Conservation (phyloP, 2,797 vertebrate genomes). For the Distichodus sexfasciatus region DNA sequence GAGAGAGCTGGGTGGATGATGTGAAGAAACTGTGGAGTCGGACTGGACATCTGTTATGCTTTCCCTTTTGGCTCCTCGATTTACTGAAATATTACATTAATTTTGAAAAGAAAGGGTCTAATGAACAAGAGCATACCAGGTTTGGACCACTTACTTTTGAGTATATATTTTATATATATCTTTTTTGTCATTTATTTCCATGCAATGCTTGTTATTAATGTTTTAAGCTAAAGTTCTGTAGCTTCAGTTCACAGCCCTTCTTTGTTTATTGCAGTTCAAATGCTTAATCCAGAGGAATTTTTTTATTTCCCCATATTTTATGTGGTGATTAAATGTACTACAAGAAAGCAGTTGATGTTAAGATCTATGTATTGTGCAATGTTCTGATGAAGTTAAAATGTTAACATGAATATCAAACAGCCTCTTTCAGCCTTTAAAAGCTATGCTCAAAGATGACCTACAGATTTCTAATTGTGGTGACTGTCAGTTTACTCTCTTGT, state of each 20-base stretch:
- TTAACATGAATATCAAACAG: background rate
- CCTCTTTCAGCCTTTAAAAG: background rate
- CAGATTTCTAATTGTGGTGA: conserved; percentile 55
- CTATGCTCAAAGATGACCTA: conserved; percentile 57
- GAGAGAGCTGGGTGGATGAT: background rate
- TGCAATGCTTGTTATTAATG: background rate
- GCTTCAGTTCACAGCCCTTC: background rate
- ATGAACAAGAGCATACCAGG: background rate
- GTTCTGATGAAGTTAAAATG: no score
- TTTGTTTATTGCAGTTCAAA: background rate
- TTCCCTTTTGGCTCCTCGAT: background rate
- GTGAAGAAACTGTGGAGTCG: conserved; percentile 4
- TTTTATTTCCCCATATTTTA: background rate
- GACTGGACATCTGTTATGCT: background rate
- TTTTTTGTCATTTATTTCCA: no score
- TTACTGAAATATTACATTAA: no score
- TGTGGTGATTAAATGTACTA: background rate
- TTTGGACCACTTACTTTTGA: background rate
- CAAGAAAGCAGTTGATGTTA: background rate
- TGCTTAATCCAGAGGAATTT: background rate
- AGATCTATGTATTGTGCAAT: background rate
- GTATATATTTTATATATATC: background rate
- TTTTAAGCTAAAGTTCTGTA: background rate
- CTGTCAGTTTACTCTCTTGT: conserved; percentile 57
- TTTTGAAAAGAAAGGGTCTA: background rate